phyloP scores from a whole-genome alignment of 2,113 vertebrate species.

The Gadus macrocephalus region DNA sequence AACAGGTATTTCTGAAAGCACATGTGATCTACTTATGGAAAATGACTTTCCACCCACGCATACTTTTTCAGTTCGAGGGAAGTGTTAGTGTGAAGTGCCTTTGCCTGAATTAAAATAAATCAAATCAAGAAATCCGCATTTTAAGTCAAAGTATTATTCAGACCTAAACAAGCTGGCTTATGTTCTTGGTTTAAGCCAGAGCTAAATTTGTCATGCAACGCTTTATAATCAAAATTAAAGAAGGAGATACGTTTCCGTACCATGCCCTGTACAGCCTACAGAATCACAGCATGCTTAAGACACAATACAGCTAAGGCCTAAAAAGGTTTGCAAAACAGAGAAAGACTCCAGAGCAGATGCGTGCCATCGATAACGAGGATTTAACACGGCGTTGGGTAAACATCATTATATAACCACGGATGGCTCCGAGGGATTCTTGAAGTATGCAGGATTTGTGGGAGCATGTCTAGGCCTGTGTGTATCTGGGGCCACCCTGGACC shows the following conservation, averaged over 20 bases:
- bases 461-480: constrained; percentile 1
- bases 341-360: constrained; percentile 9
- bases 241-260: not conserved
- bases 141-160: no score
- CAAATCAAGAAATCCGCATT: no score
- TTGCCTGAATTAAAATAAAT: no score
- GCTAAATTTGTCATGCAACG: not conserved
- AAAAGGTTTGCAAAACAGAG: constrained; percentile 3
- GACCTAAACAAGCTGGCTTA: no score
- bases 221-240: not conserved
- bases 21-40: no score
- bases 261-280: no score
- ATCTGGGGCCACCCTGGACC: constrained; percentile 37
- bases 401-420: not conserved
- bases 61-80: no score
- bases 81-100: no score
- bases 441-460: constrained; percentile 18
- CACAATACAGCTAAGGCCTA: constrained; percentile 9
- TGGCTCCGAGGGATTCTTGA: not conserved
- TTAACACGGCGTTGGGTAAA: constrained; percentile 1
- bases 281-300: constrained; percentile 32
- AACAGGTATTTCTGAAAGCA: no score
- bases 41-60: no score
- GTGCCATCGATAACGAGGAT: constrained; percentile 8
- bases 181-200: no score